phyloP scores from a whole-genome alignment of 2,797 vertebrate species.

The Mastacembelus armatus region DNA sequence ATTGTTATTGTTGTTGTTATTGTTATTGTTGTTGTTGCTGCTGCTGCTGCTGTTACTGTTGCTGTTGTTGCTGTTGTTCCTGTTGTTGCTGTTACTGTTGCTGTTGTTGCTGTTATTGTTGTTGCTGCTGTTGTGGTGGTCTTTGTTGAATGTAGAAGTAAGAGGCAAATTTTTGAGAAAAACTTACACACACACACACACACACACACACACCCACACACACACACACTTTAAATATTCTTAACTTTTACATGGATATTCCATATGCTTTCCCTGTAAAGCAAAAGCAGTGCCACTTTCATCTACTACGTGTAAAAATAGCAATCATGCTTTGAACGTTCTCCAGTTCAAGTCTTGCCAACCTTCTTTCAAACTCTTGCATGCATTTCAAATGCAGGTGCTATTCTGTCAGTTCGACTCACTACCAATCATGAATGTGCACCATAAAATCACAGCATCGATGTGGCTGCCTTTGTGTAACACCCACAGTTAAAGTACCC shows the following conservation, averaged over 20 bases:
- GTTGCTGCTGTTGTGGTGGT: no score
- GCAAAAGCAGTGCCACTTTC: constrained; percentile 75
- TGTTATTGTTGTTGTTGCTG: not conserved
- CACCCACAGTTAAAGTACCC: constrained; percentile 64
- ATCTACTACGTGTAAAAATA: constrained; percentile 80
- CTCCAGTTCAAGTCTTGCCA: constrained; percentile 74
- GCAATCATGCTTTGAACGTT: constrained; percentile 79
- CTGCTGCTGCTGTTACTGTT: no score
- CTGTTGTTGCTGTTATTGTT: no score
- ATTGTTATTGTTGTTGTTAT: not conserved
- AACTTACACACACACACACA: no score
- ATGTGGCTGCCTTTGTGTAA: constrained; percentile 73
- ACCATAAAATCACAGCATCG: constrained; percentile 47
- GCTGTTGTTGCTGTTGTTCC: no score
- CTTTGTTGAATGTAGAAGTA: no score
- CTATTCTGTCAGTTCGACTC: constrained; percentile 74
- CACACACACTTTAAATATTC: not conserved
- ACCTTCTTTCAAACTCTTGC: constrained; percentile 75
- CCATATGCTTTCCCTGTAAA: constrained; percentile 57
- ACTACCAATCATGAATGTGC: constrained; percentile 71
- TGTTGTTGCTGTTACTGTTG: no score
- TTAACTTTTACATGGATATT: constrained; percentile 38
- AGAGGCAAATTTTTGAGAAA: not conserved
- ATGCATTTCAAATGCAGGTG: constrained; percentile 79
- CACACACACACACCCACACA: no score